Base-by-base conservation (phyloP, 1,140 invertebrate genomes). In the Camponotus vicinus region DNA sequence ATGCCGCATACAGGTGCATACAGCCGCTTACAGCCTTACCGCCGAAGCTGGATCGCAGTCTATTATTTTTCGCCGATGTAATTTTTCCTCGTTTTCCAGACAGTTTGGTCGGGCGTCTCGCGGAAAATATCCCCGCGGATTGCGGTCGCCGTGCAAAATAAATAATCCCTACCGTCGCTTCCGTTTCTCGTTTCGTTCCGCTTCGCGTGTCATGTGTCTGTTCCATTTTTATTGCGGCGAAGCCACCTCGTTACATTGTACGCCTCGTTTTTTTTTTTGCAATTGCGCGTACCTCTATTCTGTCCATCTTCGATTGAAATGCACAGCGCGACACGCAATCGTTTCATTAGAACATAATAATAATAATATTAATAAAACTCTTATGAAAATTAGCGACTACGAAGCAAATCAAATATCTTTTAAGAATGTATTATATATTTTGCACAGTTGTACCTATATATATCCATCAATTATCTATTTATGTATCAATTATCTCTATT, bases 81-180 rank as follows among this genome's bases (percentile, higher is more conserved):
- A 94, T 95, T 94, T 94, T 93, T 94, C 92, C 93, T 94, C 92
- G 92, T 94, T 94, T 94, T 94, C 93, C 93, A 93, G 92, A 92
- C 93, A 94, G 93, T 94, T 94, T 93, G 88, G 76, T 71, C 86
- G 42, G 63, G 18, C 80, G 73, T 70, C 86, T 86, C 87, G 85
- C 90, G 91, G 91, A 93, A 93, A 90, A 90, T 88, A 91, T 92
- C 86, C 76, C 83, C 90, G 77, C 86, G 91, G 89, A 93, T 92
- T 92, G 92, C 90, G 88, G 92, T 92, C 87, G 85, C 79, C 86
- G 80, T 86, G 89, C 75, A 91, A 94, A 92, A 94, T 94, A 94
- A 94, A 94, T 94, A 95, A 93, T 94, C 90, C 89, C 86, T 86
- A 80, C 86, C 86, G 85, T 91, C 90, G 92, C 87, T 94, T 91